Evolutionary conservation across 2,888 invertebrate species (phyloP), one percentile per base, ranked within the genome.

Genomic region (Yponomeuta malinellus): DNA sequence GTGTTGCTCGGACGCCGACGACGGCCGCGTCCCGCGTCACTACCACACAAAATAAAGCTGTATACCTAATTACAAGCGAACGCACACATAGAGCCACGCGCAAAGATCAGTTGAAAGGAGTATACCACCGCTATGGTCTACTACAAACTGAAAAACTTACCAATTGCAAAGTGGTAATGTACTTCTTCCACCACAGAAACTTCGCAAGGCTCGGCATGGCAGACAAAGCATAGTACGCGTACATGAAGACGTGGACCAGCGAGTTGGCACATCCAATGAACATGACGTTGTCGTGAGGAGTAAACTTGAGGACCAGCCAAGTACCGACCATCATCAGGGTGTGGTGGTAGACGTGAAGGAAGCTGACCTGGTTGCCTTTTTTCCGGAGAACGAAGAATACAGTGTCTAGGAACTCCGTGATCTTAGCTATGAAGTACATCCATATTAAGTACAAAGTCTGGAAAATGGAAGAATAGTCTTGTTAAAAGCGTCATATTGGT

Each of bases 321-420:
- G 94, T 94, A 79, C 94, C 93, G 59, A 95, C 78, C 72, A 94
- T 95, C 82, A 95, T 95, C 71, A 94, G 84, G 0, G 95, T 92
- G 80, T 98, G 98, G 84, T 98, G 98, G 81, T 97, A 97, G 0
- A 97, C 95, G 81, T 98, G 97, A 65, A 98, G 93, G 80, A 97
- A 96, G 0, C 96, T 94, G 0, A 97, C 95, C 84, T 97, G 97
- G 63, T 94, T 78, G 91, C 93, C 74, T 86, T 91, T 82, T 85
- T 97, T 97, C 15, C 97, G 93, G 74, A 97, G 86, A 4, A 97
- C 96, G 84, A 97, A 97, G 88, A 97, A 97, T 2, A 96, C 94
- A 0, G 96, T 96, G 79, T 96, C 96, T 70, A 95, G 77, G 0
- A 96, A 90, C 80, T 96, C 96, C 0, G 95, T 88, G 10, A 96